Base-by-base conservation (phyloP, 2,888 invertebrate species). In the Brenthis ino region DNA sequence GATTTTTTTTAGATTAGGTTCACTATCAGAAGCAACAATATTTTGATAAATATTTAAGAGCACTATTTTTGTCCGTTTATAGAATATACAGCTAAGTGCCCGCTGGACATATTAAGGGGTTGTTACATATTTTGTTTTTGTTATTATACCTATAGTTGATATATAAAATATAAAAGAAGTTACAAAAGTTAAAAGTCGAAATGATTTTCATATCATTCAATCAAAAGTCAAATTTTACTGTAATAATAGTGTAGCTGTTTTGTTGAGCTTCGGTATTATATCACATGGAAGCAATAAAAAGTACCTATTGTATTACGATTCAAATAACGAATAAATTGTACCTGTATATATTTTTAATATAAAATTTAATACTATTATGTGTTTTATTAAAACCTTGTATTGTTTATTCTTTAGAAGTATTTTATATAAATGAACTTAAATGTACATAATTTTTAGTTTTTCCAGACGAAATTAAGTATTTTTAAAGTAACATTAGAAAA, bases 321-420 rank as follows among this genome's bases (percentile, higher is more conserved):
- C 70, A 74, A 74, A 75, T 76, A 75, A 65, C 75, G 77, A 75
- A 78, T 78, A 80, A 80, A 84, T 79, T 78, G 77, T 79, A 78
- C 80, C 78, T 82, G 82, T 86, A 83, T 86, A 85, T 88, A 86
- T 89, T 88, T 89, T 88, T 85, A 87, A 83, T 87, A 88, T 77
- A 87, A 87, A 85, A 84, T 78, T 70, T 47, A 70, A 64, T 67
- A 58, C 43, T 48, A 63, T 37, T 43, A 4, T 33, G 58, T 37
- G 12, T 63, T 67, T 71, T 51, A 64, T 69, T 68, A 64, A 47
- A 54, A 43, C 28, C 47, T n/a, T 13, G 14, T 51, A 24, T 28
- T 28, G 4, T 28, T 28, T 5, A 28, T 28, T 28, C 2, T 28
- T 28, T 28, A 28, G 0, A 28, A 4, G 5, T 3, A 4, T 20